Evolutionary conservation across 92 coral and sea anemone genomes (phyloP).

Genomic region (Epizoanthus scotinus): DNA sequence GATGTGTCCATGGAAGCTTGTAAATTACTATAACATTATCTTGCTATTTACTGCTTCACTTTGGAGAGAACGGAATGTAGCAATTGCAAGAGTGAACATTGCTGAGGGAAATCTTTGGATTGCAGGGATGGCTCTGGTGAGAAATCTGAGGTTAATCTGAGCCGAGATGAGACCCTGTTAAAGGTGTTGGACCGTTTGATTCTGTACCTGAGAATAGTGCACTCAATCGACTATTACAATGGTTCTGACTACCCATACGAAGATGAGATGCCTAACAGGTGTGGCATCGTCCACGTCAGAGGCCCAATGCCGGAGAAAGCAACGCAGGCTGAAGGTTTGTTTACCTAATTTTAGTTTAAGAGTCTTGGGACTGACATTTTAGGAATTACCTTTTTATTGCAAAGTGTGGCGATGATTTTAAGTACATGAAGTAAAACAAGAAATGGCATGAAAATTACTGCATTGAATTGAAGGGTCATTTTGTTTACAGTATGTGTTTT

Average conservation of each 20-base stretch:
- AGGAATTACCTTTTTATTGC: no score
- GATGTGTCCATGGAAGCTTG: no score
- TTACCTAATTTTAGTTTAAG: background rate
- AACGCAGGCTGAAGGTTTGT: slow-evolving; percentile 82
- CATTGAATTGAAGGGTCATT: no score
- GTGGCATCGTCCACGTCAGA: slow-evolving; percentile 93
- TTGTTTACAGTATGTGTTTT: no score
- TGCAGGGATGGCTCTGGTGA: slow-evolving; percentile 49
- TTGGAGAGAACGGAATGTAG: no score
- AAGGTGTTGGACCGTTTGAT: slow-evolving; percentile 82
- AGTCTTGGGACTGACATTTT: background rate
- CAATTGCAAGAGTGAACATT: background rate
- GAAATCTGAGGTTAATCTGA: slow-evolving; percentile 74
- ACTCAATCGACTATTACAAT: slow-evolving; percentile 93
- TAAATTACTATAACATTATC: no score
- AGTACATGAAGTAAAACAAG: no score
- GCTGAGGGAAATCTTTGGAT: background rate
- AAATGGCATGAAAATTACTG: no score
- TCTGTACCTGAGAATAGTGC: slow-evolving; percentile 86
- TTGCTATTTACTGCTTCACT: no score
- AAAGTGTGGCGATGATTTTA: no score
- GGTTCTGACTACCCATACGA: slow-evolving; percentile 95
- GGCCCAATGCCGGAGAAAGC: slow-evolving; percentile 88
- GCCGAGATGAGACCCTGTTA: slow-evolving; percentile 71
- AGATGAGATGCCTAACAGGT: slow-evolving; percentile 98